phyloP scores from a whole-genome alignment of 2,113 vertebrate genomes.

The Mobula birostris region DNA sequence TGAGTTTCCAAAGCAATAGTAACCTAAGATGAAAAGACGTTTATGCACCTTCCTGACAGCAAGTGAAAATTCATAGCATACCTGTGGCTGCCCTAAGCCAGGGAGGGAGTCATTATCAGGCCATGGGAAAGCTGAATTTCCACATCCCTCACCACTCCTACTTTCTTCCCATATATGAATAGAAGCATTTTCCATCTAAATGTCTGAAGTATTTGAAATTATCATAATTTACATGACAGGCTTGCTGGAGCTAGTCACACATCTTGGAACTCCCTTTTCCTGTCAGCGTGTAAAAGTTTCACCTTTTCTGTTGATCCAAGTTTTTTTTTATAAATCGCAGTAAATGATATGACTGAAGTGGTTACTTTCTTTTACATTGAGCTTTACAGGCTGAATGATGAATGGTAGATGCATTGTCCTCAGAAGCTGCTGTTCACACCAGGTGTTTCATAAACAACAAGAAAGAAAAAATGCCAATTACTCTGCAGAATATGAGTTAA shows the following conservation, averaged over 20 bases:
- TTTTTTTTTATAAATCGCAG: background rate
- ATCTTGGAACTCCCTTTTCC: constrained; percentile 15
- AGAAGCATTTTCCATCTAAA: constrained; percentile 38
- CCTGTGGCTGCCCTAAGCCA: constrained; percentile 50
- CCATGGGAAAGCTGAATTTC: constrained; percentile 51
- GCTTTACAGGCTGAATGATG: background rate
- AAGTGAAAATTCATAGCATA: constrained; percentile 48
- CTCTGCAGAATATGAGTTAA: background rate
- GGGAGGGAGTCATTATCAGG: constrained; percentile 50
- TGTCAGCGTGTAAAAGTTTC: constrained; percentile 15
- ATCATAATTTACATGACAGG: constrained; percentile 19
- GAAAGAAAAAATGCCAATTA: background rate
- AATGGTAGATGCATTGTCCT: constrained; percentile 23
- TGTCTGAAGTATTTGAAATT: constrained; percentile 37
- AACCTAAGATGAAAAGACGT: constrained; percentile 57
- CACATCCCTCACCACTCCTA: constrained; percentile 43
- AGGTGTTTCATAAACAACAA: background rate
- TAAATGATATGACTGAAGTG: constrained; percentile 32
- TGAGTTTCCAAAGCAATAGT: constrained; percentile 40
- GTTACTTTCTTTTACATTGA: background rate
- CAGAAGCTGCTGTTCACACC: background rate
- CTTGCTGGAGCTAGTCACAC: constrained; percentile 31
- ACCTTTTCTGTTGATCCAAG: background rate
- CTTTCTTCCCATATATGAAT: constrained; percentile 41
- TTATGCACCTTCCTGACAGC: constrained; percentile 52